Evolutionary conservation across 92 coral and sea anemone species (phyloP), one percentile per base, ranked within the genome.

Genomic region (Heliopora coerulea): DNA sequence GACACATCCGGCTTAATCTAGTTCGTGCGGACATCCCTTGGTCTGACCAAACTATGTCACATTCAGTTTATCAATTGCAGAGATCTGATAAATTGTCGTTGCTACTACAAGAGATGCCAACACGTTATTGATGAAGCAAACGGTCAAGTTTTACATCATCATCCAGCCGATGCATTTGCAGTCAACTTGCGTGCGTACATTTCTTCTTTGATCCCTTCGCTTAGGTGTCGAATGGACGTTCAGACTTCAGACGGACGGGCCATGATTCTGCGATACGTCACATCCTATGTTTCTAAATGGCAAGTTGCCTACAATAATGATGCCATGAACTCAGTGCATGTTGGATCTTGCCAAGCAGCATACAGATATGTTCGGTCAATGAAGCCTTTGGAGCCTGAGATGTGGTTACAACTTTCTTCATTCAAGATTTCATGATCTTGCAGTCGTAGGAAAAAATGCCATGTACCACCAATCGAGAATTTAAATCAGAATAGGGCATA

Each of bases 141-240:
- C 20, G 33, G 61, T 3, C 28, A 28, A 17, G 6, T 1, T 56
- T 8, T 56, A 1, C 28, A 3, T 23, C 10, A 24, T 9, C 76
- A 83, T n/a, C 80, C 83, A 13, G 23, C 32, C 0, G 75, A 87
- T 2, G 86, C 82, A 0, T 82, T 75, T 4, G 61, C 49, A 0
- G 1, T 64, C 1, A 84, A 84, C 39, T 29, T 84, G 8, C 29
- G 86, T 0, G 86, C 79, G 0, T 87, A 87, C 59, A 20, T 87
- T 18, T 31, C 65, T 26, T 72, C 87, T 1, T 15, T 81, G 14
- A 15, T 85, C 1, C 84, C 75, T 0, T 18, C 86, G 0, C 28
- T 88, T 8, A 49, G 30, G 0, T 88, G 92, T 26, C 33, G 82
- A 0, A 81, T 78, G 78, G 92, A 88, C 21, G 64, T 88, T 0